These are phyloP conservation scores for Synergus laeviventris DNA, from an alignment of 2,888 invertebrate species.

Conservation along the genomic window DNA sequence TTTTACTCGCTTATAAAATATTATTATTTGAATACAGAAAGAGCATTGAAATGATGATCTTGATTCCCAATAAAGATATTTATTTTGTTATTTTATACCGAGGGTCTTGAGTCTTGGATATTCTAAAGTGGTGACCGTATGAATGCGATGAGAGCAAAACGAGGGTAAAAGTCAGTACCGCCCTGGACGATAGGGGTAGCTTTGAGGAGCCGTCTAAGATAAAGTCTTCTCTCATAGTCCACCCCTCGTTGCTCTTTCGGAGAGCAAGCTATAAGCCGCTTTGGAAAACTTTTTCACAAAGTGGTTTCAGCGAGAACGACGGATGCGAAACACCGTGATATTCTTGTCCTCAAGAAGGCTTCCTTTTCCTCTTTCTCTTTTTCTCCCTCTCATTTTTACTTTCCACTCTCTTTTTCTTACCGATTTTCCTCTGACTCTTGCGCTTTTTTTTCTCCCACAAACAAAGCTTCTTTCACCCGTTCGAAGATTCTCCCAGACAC, in stretches of 20 bases:
- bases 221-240: conserved; percentile 47
- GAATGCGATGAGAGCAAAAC: conserved; percentile 30
- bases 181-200: conserved; percentile 55
- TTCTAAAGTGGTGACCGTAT: conserved; percentile 15
- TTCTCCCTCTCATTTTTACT: neutral
- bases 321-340: conserved; percentile 31
- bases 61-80: neutral
- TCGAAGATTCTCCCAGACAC: conserved; percentile 17
- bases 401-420: conserved; percentile 6
- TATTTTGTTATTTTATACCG: neutral
- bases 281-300: conserved; percentile 35
- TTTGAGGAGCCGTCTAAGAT: conserved; percentile 53
- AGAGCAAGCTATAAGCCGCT: conserved; percentile 39
- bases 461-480: conserved; percentile 17
- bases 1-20: neutral
- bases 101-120: neutral
- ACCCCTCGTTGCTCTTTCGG: conserved; percentile 22
- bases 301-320: conserved; percentile 1
- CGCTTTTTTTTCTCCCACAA: neutral
- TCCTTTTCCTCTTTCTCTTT: conserved; percentile 26
- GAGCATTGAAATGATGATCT: neutral
- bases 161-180: conserved; percentile 59
- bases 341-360: conserved; percentile 11
- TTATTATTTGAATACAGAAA: neutral
- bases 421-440: neutral